These are phyloP conservation scores for Dugesia japonica DNA, from an alignment of 2,888 invertebrate species.

Conservation along the genomic window DNA sequence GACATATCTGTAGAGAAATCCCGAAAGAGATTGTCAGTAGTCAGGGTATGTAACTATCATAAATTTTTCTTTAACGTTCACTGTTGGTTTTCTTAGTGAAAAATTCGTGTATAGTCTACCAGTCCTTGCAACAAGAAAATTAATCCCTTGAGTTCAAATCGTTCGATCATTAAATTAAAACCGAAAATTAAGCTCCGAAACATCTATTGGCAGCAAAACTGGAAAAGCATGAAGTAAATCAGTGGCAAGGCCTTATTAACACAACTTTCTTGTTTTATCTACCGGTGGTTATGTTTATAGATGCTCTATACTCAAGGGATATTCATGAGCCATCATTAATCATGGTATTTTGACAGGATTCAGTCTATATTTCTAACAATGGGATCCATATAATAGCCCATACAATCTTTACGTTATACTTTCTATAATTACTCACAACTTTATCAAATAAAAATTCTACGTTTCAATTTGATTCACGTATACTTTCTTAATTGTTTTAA, in stretches of 20 bases:
- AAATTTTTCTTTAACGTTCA: neutral
- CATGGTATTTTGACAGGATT: constrained; percentile 11
- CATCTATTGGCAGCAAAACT: neutral
- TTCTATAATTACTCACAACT: neutral
- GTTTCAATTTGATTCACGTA: too few species aligned
- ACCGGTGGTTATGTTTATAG: constrained; percentile 17
- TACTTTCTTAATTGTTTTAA: too few species aligned
- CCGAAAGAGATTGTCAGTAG: neutral
- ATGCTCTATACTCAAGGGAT: neutral
- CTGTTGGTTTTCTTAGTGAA: too few species aligned
- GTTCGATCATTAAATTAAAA: constrained; percentile 14
- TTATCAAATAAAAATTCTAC: too few species aligned
- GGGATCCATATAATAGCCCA: neutral
- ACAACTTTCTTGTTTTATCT: constrained; percentile 20
- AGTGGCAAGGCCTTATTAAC: constrained; percentile 16
- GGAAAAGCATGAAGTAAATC: constrained; percentile 16
- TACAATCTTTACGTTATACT: neutral
- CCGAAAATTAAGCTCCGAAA: constrained; percentile 14
- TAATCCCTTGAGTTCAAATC: neutral
- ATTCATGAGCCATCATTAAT: constrained; percentile 16
- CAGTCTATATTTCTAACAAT: neutral
- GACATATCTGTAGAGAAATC: neutral
- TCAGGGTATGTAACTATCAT: neutral
- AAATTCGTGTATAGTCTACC: neutral
- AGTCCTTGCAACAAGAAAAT: neutral